Percentiles rank a stretch among this genome's conserved stretches.
phyloP scores from a whole-genome alignment of 2,113 vertebrate species.

The Acanthisitta chloris region DNA sequence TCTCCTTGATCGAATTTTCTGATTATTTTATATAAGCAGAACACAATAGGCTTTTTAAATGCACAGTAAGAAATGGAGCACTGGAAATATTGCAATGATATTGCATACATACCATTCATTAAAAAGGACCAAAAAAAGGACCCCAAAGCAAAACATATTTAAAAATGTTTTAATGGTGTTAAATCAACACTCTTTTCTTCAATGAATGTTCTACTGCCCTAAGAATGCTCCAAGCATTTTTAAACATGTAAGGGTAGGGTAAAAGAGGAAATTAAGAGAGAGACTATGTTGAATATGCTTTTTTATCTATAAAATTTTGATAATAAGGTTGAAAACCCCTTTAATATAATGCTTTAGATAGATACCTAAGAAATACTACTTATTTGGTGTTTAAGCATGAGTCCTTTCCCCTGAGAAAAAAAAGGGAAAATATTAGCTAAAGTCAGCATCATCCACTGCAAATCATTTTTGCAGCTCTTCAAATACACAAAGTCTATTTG shows the following conservation, averaged over 20 bases:
- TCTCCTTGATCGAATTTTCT: not conserved
- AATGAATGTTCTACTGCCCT: slow-evolving; percentile 64
- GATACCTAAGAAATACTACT: not conserved
- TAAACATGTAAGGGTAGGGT: slow-evolving; percentile 55
- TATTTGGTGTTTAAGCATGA: not conserved
- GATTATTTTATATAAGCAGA: not conserved
- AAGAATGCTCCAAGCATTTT: slow-evolving; percentile 72
- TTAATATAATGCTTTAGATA: not conserved
- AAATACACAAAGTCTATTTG: not conserved
- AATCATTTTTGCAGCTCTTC: not conserved
- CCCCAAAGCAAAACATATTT: not conserved
- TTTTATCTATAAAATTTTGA: slow-evolving; percentile 65
- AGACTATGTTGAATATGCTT: slow-evolving; percentile 67
- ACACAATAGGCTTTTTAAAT: not conserved
- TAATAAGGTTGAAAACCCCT: slow-evolving; percentile 15
- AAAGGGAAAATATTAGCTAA: not conserved
- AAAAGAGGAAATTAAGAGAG: slow-evolving; percentile 63
- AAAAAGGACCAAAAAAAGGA: not conserved
- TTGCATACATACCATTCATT: not conserved
- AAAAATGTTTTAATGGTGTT: not conserved
- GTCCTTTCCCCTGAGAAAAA: not conserved
- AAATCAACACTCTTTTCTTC: not conserved
- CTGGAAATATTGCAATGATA: not conserved
- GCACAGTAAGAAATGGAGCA: not conserved
- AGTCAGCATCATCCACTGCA: not conserved